Base-by-base conservation (phyloP, 2,113 vertebrate genomes). In the Rana temporaria region DNA sequence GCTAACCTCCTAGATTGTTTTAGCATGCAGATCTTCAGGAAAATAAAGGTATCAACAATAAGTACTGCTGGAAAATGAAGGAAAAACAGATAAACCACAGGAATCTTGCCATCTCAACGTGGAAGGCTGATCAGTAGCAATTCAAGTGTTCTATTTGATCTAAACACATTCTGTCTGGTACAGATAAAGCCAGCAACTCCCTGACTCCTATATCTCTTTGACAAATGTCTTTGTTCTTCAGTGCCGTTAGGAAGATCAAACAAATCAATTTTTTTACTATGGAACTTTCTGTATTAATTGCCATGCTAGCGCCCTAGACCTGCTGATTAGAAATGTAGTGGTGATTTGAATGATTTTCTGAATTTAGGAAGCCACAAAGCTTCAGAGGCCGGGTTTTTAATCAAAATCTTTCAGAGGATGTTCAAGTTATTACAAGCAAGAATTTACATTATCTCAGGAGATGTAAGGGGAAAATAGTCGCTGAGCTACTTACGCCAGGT, bases 131-230 rank as follows among this genome's bases (percentile, higher is more conserved):
- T 82, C 69, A 42, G 79, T 82, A 82, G 70, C 79, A 74, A 82
- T 73, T 74, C 60, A 74, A 82, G 80, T 82, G 60, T 74, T 73
- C 20, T 81, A 70, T 66, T 74, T 82, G 79, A 73, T 82, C 69
- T 82, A 74, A 65, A 82, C 70, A 82, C 70, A 82, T 66, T 63
- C 80, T 82, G 80, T 82, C 60, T 82, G 30, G 30, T 48, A 65
- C 19, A 82, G 70, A 82, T 82, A 74, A 74, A 73, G 69, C 80
- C 70, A 74, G 42, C 15, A 34, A 74, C 63, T 57, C 19, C 24
- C 42, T 56, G 66, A 66, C 69, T 74, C 70, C 3, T 82, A 74
- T 82, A 82, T 82, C 70, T 82, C 62, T 57, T 48, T 82, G 80
- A 82, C 55, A 57, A 74, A 82, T 74, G 80, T 82, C 70, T 82